These are phyloP conservation scores for Epistrophe eligans DNA, from an alignment of 2,888 invertebrate genomes.

Conservation along the genomic window DNA sequence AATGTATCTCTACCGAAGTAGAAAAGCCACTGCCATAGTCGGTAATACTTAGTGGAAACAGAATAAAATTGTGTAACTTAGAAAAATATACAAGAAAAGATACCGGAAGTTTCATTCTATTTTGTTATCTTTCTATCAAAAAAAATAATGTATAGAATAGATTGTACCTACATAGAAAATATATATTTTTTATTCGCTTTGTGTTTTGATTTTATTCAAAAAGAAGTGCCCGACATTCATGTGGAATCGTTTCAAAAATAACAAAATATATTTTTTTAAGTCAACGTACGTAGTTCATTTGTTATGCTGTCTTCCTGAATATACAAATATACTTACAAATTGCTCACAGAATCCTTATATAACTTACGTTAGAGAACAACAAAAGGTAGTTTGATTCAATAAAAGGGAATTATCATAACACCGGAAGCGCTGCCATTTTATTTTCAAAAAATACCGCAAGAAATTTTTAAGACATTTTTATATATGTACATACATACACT, in stretches of 20 bases:
- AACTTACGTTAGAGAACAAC: not conserved
- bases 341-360: not conserved
- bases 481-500: not conserved
- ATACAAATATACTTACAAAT: not conserved
- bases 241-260: conserved; percentile 61
- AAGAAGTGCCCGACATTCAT: conserved; percentile 53
- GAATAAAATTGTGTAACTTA: conserved; percentile 10
- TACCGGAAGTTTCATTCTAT: conserved; percentile 35
- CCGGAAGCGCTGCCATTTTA: conserved; percentile 11
- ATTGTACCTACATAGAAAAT: not conserved
- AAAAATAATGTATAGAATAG: not conserved
- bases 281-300: conserved; percentile 52
- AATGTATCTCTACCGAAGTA: conserved; percentile 51
- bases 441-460: not conserved
- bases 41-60: not conserved
- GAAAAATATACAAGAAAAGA: conserved; percentile 31
- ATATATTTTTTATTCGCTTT: not conserved
- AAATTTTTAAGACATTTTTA: not conserved
- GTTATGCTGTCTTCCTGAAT: conserved; percentile 59
- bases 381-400: conserved; percentile 56
- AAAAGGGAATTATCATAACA: conserved; percentile 37
- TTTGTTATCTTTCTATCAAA: conserved; percentile 13
- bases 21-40: conserved; percentile 40
- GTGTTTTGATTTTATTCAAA: conserved; percentile 9
- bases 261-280: conserved; percentile 34